Base-by-base conservation (phyloP, 2,888 invertebrate genomes). In the Uropetala carovei region DNA sequence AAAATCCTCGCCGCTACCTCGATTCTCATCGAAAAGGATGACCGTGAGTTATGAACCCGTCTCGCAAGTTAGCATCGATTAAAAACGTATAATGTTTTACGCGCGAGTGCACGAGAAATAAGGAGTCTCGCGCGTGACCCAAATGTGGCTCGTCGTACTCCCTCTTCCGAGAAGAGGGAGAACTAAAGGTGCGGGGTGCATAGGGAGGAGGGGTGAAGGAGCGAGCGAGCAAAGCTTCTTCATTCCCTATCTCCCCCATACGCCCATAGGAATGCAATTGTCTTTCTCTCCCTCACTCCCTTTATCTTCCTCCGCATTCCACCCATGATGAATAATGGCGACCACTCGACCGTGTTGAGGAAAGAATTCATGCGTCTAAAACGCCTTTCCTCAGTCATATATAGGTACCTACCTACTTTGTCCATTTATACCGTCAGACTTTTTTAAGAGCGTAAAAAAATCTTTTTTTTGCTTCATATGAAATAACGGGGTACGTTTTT, bases 191-290 rank as follows among this genome's bases (percentile, higher is more conserved):
- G 43, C 43, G 43, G 43, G 43, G 5, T 43, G 43, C 43, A 43
- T 43, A 43, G 43, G 43, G 43, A 43, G 43, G 43, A 43, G 30
- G 82, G 18, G 82, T 82, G 82, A n/a, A 43, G 43, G 43, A 43
- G 43, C 5, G 43, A 13, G 16, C 64, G 14, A 27, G 27, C 22
- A 8, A 14, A 13, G 57, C 60, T 86, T 30, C 86, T 86, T 83
- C 83, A 16, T 59, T 14, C 58, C n/a, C 58, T 58, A 22, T 85
- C 57, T 22, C 59, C 43, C 43, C 85, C 58, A 58, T 86, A 86
- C 86, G 60, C 86, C 86, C 86, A 30, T 86, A 8, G 59, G 59
- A 60, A 86, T 86, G 60, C 86, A 86, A 30, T 86, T 59, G 59
- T 60, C 60, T 60, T 86, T 14, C 60, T 60, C 60, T n/a, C 22